Evolutionary conservation across 2,888 invertebrate species (phyloP), one percentile per base, ranked within the genome.

Genomic region (Tenodera sinensis): DNA sequence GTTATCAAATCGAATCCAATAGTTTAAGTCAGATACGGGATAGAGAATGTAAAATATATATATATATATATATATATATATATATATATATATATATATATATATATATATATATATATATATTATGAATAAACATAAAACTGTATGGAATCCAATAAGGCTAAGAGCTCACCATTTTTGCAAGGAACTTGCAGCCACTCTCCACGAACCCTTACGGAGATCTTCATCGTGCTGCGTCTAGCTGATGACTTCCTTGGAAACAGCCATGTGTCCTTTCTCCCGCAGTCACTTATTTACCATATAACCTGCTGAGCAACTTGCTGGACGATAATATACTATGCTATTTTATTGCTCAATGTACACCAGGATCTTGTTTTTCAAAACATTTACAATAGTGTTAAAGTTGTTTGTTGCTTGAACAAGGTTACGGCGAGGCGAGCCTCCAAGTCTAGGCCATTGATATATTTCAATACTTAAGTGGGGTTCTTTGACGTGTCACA

Each of bases 141-240:
- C 1, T 42, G 42, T 12, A 42, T 42, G 42, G 12, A 12, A 42
- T 12, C 9, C 34, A 34, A 34, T 34, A 42, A 42, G 12, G 2
- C 12, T 42, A 42, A 12, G 1, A n/a, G 91, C 92, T 92, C 91
- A 93, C 93, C 94, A 91, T 93, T 94, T 88, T 93, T 92, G 92
- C 95, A 95, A 0, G 95, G 95, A 8, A 95, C 94, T 87, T 95
- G 95, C 85, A 95, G 93, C 95, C 95, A 95, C 91, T 95, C 95
- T 0, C 94, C 95, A 84, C 94, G 92, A 83, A 95, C 93, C 86
- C 94, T 92, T 25, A 94, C 94, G 1, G 94, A 95, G 42, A 95
- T 92, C 92, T 95, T 95, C 95, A 95, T 95, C 54, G 54, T 71
- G 15, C 54, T 3, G 20, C 25, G 54, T 71, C 54, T 71, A 6